A percentile compares a stretch with the other conserved stretches of the same genome.
phyloP scores from a whole-genome alignment of 2,113 vertebrate species.

The Sebastes fasciatus region DNA sequence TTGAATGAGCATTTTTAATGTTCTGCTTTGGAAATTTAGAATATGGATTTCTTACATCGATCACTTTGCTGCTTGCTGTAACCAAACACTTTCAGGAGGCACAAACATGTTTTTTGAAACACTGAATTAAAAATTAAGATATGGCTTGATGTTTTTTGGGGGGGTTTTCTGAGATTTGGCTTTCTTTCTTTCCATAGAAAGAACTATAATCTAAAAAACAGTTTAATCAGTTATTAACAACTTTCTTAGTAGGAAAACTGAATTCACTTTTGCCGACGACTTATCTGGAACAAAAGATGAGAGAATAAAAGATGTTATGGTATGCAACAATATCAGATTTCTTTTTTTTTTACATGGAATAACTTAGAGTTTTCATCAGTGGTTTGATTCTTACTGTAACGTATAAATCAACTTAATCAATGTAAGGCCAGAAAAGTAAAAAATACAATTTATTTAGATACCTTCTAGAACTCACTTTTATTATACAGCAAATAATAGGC shows the following conservation, averaged over 20 bases:
- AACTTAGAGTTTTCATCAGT: not conserved
- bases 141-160: not conserved
- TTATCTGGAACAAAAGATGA: not conserved
- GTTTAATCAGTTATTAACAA: not conserved
- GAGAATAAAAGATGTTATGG: not conserved
- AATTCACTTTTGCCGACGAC: not conserved
- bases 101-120: not conserved
- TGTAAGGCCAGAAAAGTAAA: not conserved
- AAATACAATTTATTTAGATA: not conserved
- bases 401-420: not conserved
- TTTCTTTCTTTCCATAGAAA: not conserved
- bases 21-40: not conserved
- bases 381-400: not conserved
- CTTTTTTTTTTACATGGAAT: not conserved
- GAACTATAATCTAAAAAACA: not conserved
- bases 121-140: not conserved
- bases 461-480: not conserved
- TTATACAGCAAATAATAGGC: not conserved
- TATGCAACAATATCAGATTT: not conserved
- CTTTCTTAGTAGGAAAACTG: not conserved
- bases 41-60: not conserved
- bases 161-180: not conserved
- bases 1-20: not conserved
- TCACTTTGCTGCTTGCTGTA: not conserved
- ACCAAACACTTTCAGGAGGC: not conserved